Base-by-base conservation (phyloP, 2,888 invertebrate species). In the Hemaris fuciformis region DNA sequence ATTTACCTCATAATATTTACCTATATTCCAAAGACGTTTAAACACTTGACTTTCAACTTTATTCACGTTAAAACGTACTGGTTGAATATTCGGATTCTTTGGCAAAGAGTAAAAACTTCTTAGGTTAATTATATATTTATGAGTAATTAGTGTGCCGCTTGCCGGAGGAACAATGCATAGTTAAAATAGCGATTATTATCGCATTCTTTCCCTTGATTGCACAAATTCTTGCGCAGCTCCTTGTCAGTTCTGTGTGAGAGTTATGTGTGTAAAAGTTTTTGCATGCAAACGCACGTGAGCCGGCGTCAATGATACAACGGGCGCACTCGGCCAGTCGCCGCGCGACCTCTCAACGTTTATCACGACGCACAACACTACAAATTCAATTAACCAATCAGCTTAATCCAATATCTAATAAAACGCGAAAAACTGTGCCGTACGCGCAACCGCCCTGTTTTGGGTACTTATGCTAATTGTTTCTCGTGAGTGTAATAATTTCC, bases 261-360 rank as follows among this genome's bases (percentile, higher is more conserved):
- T 38, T 57, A 57, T 34, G 41, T 57, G 38, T 87, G 88, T 87
- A 83, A 84, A 80, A 83, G 84, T 89, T 86, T 89, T 89, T 90
- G 91, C 90, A 88, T 88, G 83, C 77, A 76, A 79, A 79, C 83
- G 81, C 89, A 89, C 90, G 89, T 90, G 89, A 87, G 80, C 74
- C 84, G 81, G 84, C 84, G 77, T 84, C 79, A 83, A 83, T 85
- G 87, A 84, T 85, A 88, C 77, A 82, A 76, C 81, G 80, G 73
- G 76, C 81, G 78, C 70, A 70, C 88, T 75, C 82, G 77, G 75
- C 70, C 90, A 91, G 91, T 91, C 87, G 87, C 77, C 70, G 68
- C 81, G 85, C 89, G 86, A 85, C 90, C 88, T 89, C 84, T 80
- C 84, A 64, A 64, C 87, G 87, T 77, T 85, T 88, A 89, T 89